These are phyloP conservation scores for Petromus typicus DNA, from an alignment of 2,113 vertebrate species.

Conservation along the genomic window DNA sequence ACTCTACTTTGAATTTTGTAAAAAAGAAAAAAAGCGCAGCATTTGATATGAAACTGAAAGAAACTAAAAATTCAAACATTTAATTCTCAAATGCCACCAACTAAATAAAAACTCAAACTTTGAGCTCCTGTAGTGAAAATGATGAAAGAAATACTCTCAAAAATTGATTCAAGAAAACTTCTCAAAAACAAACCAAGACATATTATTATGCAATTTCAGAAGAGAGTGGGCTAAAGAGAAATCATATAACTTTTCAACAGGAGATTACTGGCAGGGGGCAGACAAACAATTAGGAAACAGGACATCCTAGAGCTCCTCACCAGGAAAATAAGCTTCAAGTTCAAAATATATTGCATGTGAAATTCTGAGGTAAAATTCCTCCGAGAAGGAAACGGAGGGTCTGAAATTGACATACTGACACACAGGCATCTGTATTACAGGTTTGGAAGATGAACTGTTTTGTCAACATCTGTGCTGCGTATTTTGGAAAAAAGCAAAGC, in stretches of 20 bases:
- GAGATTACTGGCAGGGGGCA: neutral
- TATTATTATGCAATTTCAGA: neutral
- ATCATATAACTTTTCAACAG: neutral
- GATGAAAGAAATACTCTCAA: neutral
- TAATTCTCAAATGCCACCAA: neutral
- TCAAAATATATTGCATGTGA: neutral
- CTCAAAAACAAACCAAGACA: neutral
- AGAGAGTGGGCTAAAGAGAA: neutral
- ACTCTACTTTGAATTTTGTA: neutral
- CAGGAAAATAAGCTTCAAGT: neutral
- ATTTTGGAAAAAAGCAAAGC: neutral
- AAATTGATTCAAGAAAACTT: neutral
- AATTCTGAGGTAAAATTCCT: constrained; percentile 4
- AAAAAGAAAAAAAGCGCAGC: neutral
- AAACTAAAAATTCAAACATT: neutral
- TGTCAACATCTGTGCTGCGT: neutral
- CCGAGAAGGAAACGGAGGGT: neutral
- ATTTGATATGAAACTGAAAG: neutral
- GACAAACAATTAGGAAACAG: neutral
- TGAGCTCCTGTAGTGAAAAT: constrained; percentile 19
- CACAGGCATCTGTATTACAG: neutral
- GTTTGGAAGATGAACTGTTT: neutral
- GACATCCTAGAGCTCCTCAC: neutral
- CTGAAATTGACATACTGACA: neutral
- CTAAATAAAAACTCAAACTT: neutral